phyloP scores from a whole-genome alignment of 2,113 vertebrate genomes.

The Procavia capensis region DNA sequence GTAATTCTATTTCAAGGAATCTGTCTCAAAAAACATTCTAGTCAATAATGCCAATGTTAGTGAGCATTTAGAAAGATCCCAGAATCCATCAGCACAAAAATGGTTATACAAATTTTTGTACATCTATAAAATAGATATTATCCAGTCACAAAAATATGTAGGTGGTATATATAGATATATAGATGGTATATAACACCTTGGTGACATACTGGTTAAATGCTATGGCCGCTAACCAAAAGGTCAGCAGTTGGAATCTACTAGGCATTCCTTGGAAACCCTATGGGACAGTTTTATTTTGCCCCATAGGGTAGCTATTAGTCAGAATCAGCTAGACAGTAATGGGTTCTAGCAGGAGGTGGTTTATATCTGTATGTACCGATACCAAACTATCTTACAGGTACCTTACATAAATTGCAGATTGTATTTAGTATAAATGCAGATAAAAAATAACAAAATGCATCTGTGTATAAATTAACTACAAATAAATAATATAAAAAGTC shows the following conservation, averaged over 20 bases:
- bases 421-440: constrained; percentile 28
- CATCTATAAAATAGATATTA: background rate
- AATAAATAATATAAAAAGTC: constrained; percentile 21
- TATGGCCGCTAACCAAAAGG: too few species aligned
- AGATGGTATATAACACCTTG: too few species aligned
- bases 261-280: too few species aligned
- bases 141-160: background rate
- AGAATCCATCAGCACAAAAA: background rate
- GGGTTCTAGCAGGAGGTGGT: background rate
- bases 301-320: too few species aligned
- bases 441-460: background rate
- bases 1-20: constrained; percentile 14
- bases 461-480: constrained; percentile 31
- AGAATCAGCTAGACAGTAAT: too few species aligned
- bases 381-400: background rate
- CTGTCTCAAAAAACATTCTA: background rate
- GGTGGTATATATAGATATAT: too few species aligned
- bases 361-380: background rate
- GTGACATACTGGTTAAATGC: too few species aligned
- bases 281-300: too few species aligned
- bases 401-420: constrained; percentile 33
- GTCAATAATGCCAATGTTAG: background rate
- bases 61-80: background rate
- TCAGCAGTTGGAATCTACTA: too few species aligned
- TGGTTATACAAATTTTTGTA: background rate